phyloP scores from a whole-genome alignment of 2,888 invertebrate genomes.

The Blera fallax region DNA sequence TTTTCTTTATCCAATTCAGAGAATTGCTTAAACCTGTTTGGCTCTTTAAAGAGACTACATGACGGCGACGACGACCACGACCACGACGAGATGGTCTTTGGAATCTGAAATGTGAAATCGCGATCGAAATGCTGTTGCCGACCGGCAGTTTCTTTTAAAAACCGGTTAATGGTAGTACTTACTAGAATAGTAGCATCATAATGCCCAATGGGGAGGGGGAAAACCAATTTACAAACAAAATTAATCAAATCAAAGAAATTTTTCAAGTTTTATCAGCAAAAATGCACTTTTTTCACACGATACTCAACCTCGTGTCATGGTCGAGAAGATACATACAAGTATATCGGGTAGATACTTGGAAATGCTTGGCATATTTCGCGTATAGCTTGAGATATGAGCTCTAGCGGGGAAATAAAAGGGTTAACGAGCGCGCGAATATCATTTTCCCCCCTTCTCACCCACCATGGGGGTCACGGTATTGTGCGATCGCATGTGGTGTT shows the following conservation, averaged over 20 bases:
- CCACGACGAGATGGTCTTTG: too few relatives aligned
- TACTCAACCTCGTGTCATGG: slow-evolving; percentile 40
- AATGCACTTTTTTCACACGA: slow-evolving; percentile 64
- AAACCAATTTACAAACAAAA: neutral
- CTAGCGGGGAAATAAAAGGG: slow-evolving; percentile 42
- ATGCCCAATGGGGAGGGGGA: neutral
- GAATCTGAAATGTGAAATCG: slow-evolving; percentile 57
- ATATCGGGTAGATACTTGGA: slow-evolving; percentile 20
- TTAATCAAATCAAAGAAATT: neutral
- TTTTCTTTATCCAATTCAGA: slow-evolving; percentile 45
- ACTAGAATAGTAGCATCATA: slow-evolving; percentile 31
- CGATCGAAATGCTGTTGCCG: slow-evolving; percentile 59
- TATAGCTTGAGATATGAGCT: slow-evolving; percentile 63
- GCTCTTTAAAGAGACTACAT: slow-evolving; percentile 55
- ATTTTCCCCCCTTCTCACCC: neutral
- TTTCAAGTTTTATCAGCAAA: slow-evolving; percentile 30
- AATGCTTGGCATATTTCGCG: slow-evolving; percentile 62
- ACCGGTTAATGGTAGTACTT: slow-evolving; percentile 46
- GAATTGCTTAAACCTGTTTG: slow-evolving; percentile 61
- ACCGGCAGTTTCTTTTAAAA: slow-evolving; percentile 51
- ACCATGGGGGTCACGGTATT: slow-evolving; percentile 44
- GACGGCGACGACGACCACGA: too few relatives aligned
- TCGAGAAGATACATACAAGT: slow-evolving; percentile 48
- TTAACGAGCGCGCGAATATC: slow-evolving; percentile 58
- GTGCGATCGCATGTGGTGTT: slow-evolving; percentile 63